These are phyloP conservation scores for Brachionus rotundiformis DNA, from an alignment of 1,140 invertebrate species.

Conservation along the genomic window DNA sequence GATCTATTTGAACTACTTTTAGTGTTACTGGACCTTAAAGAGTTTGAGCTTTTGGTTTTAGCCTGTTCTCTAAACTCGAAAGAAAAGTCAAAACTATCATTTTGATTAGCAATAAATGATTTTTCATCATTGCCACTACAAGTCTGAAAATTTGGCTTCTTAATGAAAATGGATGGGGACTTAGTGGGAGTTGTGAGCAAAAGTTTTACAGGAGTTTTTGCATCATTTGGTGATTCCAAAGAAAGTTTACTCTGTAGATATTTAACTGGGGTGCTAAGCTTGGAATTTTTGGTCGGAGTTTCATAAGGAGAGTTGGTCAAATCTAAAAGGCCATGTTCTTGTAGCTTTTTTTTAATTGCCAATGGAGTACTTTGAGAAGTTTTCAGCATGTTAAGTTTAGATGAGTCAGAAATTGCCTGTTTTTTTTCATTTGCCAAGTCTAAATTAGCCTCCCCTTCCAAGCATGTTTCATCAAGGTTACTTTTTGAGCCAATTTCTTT, in stretches of 20 bases:
- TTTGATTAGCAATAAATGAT: neutral
- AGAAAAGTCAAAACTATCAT: constrained; percentile 46
- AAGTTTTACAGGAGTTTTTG: constrained; percentile 14
- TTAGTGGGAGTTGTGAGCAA: constrained; percentile 38
- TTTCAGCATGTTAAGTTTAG: neutral
- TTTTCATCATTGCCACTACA: constrained; percentile 7
- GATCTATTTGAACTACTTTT: neutral
- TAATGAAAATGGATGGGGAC: constrained; percentile 33
- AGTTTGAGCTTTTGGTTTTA: neutral
- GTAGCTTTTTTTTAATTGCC: constrained; percentile 26
- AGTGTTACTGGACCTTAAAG: neutral
- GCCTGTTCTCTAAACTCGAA: constrained; percentile 18
- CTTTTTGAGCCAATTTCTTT: neutral
- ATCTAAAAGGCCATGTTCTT: constrained; percentile 44
- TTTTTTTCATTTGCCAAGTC: neutral
- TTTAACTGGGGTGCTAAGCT: neutral
- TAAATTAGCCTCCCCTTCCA: neutral
- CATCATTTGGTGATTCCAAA: constrained; percentile 25
- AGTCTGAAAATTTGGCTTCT: constrained; percentile 16
- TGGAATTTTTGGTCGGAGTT: constrained; percentile 11
- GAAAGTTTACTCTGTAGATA: constrained; percentile 49
- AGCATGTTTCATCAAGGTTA: constrained; percentile 6
- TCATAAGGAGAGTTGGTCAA: constrained; percentile 31
- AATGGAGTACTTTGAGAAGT: constrained; percentile 28
- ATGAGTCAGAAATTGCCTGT: neutral